These are phyloP conservation scores for Atta cephalotes DNA, from an alignment of 1,140 invertebrate genomes.

Conservation along the genomic window DNA sequence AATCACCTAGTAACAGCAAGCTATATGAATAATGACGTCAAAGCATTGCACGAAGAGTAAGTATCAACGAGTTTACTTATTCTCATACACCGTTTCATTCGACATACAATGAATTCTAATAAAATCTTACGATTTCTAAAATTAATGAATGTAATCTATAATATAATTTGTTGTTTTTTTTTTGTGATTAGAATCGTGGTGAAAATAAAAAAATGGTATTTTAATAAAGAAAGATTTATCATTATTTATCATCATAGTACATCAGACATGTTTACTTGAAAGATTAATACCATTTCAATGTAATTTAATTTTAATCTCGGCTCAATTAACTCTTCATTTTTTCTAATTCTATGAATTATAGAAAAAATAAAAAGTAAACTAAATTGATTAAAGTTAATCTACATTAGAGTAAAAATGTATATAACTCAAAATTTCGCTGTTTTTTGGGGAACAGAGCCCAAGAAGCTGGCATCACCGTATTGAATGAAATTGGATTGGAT, in stretches of 20 bases:
- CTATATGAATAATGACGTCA: conserved; percentile 95
- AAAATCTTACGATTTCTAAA: neutral
- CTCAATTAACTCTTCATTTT: too few relatives aligned
- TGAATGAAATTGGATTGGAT: conserved; percentile 98
- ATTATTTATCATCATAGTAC: neutral
- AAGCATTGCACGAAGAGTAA: conserved; percentile 92
- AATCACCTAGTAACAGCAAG: conserved; percentile 98
- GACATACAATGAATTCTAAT: neutral
- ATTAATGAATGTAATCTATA: neutral
- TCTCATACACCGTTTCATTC: neutral
- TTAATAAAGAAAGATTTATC: neutral
- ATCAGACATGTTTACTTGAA: neutral
- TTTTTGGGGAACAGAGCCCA: conserved; percentile 88
- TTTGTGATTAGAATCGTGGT: neutral
- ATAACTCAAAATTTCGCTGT: neutral
- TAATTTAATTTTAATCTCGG: too few relatives aligned
- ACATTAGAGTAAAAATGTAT: too few relatives aligned
- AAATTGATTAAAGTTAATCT: too few relatives aligned
- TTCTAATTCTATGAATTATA: too few relatives aligned
- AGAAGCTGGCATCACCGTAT: conserved; percentile 94
- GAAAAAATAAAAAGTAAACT: too few relatives aligned
- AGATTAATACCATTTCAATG: neutral
- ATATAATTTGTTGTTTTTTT: neutral
- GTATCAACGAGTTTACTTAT: conserved; percentile 70
- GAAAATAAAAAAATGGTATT: neutral